These are phyloP conservation scores for Taxidea taxus DNA, from an alignment of 2,113 vertebrate species.

Conservation along the genomic window DNA sequence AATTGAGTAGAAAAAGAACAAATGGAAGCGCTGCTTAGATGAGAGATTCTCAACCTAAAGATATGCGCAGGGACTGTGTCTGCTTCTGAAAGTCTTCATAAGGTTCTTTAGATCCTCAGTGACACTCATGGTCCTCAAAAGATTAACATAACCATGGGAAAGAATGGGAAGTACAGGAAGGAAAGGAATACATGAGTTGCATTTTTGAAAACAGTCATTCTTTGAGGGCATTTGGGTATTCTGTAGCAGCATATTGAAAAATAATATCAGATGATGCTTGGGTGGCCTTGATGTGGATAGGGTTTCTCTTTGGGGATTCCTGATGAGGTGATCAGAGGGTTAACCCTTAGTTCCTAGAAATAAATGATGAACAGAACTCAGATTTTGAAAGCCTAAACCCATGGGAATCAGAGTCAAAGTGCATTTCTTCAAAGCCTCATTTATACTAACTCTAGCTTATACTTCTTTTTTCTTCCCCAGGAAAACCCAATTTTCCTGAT, in stretches of 20 bases:
- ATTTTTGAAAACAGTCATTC: background rate
- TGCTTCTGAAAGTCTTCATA: background rate
- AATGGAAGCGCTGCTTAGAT: background rate
- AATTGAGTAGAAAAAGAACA: background rate
- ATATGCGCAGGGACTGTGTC: background rate
- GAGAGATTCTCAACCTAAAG: background rate
- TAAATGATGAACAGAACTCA: background rate
- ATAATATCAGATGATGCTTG: background rate
- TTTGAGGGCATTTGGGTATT: background rate
- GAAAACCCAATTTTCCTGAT: conserved; percentile 27
- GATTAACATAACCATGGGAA: background rate
- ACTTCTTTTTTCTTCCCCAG: background rate
- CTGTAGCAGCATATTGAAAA: background rate
- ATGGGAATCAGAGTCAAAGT: background rate
- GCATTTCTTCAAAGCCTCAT: background rate
- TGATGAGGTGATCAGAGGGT: background rate
- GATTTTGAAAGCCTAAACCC: background rate
- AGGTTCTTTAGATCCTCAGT: background rate
- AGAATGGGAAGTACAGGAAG: background rate
- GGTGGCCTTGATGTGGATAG: background rate
- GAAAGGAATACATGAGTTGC: background rate
- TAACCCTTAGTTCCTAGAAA: background rate
- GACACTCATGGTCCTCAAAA: background rate
- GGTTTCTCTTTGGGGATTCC: background rate
- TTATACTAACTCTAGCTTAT: background rate